Evolutionary conservation across 2,797 vertebrate species (phyloP), one percentile per base, ranked within the genome.

Genomic region (Tamandua tetradactyla): DNA sequence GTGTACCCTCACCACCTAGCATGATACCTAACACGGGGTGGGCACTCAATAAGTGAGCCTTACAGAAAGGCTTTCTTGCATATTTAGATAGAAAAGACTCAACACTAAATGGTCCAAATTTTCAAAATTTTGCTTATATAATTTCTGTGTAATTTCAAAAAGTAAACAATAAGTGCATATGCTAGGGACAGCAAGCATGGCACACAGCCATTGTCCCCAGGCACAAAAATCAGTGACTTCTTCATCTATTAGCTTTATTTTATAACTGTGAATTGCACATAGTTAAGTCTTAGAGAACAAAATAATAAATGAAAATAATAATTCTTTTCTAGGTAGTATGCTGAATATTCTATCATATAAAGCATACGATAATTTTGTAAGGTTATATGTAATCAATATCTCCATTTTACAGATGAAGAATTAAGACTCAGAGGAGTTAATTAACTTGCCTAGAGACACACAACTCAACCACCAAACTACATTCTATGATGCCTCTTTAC

Each of bases 401-500:
- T 32, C 15, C 30, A 30, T 81, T 89, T 55, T 66, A 15, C 49
- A 72, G 32, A 32, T 25, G 25, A 95, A 84, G 32, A 96, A 37
- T 1, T 27, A 57, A 88, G n/a, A 22, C 13, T 49, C 27, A 15
- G 25, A 75, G 59, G 61, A 59, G 18, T 30, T 64, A 23, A 66
- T 22, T 22, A 47, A 74, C 32, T 80, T 74, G n/a, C 37, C 79
- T 90, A 2, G 11, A 87, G 37, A 35, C 61, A 69, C 42, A 35
- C 49, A 74, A 37, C 68, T 15, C 25, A 35, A 35, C 49, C 52
- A 5, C 44, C 9, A 9, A 59, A 22, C 82, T 68, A 2, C 32
- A 25, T n/a, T 35, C 12, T 7, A 2, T 12, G 22, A 25, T 0
- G 5, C 32, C 18, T 49, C 25, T 69, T 72, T 14, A 18, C 18